Conservation (phyloP, 2,113 vertebrate species). For the Setophaga kirtlandii region DNA sequence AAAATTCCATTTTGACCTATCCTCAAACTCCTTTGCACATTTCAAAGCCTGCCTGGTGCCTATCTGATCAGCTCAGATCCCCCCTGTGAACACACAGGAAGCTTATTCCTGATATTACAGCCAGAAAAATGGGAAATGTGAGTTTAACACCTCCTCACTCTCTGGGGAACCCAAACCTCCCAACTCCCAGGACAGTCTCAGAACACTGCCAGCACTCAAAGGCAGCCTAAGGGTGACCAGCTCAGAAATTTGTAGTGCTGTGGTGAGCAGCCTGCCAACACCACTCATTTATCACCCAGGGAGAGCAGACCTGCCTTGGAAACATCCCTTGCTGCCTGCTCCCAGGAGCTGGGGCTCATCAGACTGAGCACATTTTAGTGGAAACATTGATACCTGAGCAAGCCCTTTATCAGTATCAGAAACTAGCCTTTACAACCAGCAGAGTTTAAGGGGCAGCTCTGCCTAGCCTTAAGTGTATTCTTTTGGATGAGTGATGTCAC, state of each 20-base stretch:
- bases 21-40: neutral
- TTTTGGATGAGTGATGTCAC: neutral
- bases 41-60: neutral
- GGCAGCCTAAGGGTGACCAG: neutral
- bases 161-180: neutral
- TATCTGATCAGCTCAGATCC: rapidly evolving
- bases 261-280: neutral
- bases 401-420: neutral
- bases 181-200: neutral
- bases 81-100: rapidly evolving
- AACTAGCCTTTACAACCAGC: neutral
- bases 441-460: neutral
- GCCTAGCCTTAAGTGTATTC: neutral
- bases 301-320: neutral
- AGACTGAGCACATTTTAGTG: neutral
- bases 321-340: neutral
- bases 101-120: rapidly evolving
- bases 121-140: neutral
- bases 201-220: neutral
- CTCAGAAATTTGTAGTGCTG: neutral
- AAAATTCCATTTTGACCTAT: neutral
- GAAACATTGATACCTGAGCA: neutral
- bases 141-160: neutral
- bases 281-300: neutral
- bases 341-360: neutral